phyloP scores from a whole-genome alignment of 2,113 vertebrate genomes.

The Sterrhoptilus dennistouni region DNA sequence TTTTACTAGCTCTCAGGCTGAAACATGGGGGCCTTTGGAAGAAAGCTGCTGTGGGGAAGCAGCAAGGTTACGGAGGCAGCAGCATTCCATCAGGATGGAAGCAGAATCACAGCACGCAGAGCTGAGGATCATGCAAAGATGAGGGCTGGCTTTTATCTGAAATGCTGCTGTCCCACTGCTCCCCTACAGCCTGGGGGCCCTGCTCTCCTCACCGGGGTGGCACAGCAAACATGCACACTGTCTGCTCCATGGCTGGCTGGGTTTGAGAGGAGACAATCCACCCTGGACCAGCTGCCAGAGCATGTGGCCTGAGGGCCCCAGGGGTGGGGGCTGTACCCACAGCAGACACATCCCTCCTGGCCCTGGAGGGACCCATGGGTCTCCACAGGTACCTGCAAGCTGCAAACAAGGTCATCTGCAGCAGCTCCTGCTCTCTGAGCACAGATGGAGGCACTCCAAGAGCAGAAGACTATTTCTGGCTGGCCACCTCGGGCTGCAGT shows the following conservation, averaged over 20 bases:
- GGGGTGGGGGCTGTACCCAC: not conserved
- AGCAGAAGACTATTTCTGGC: not conserved
- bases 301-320: rapidly evolving
- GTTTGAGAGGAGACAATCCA: not conserved
- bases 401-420: not conserved
- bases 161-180: not conserved
- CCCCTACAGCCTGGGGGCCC: not conserved
- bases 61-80: not conserved
- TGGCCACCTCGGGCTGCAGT: not conserved
- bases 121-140: rapidly evolving
- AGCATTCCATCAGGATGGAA: not conserved
- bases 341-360: rapidly evolving
- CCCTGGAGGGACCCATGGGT: rapidly evolving
- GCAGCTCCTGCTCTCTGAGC: not conserved
- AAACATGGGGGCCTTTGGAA: not conserved
- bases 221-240: rapidly evolving
- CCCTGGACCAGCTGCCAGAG: not conserved
- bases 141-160: rapidly evolving
- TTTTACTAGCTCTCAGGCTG: not conserved
- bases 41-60: not conserved
- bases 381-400: rapidly evolving
- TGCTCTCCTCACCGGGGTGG: not conserved
- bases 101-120: not conserved
- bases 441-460: not conserved
- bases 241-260: not conserved